Evolutionary conservation across 1,140 invertebrate genomes (phyloP).

Genomic region (Asobara japonica): DNA sequence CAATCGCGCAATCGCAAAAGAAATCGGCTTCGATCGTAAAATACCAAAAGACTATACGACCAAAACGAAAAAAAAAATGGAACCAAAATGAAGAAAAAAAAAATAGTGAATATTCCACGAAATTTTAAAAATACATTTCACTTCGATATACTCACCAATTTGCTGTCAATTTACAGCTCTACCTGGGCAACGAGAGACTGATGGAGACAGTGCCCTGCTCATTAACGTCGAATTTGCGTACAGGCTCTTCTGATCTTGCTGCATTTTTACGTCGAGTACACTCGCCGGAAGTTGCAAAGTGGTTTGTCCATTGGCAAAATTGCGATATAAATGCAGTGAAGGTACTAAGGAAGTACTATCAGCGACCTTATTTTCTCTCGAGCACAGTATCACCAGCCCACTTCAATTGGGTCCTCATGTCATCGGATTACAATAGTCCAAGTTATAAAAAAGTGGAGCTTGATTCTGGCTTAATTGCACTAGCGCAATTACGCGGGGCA

Average conservation of each 20-base stretch:
- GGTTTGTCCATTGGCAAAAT: slow-evolving; percentile 88
- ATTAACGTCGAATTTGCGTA: slow-evolving; percentile 75
- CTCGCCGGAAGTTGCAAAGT: slow-evolving; percentile 74
- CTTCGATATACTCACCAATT: neutral
- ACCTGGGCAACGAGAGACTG: slow-evolving; percentile 70
- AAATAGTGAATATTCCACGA: too few relatives aligned
- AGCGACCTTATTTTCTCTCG: slow-evolving; percentile 80
- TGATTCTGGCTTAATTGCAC: slow-evolving; percentile 74
- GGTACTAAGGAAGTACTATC: slow-evolving; percentile 75
- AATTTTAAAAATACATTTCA: too few relatives aligned
- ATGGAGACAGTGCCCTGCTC: slow-evolving; percentile 75
- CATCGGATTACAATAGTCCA: slow-evolving; percentile 77
- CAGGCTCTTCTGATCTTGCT: slow-evolving; percentile 73
- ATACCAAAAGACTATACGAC: too few relatives aligned
- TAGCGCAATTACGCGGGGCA: slow-evolving; percentile 78
- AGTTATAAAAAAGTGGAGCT: slow-evolving; percentile 79
- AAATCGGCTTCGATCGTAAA: too few relatives aligned
- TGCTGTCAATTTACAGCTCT: slow-evolving; percentile 57
- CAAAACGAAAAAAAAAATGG: too few relatives aligned
- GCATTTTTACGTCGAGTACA: slow-evolving; percentile 74
- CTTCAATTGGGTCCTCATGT: slow-evolving; percentile 84
- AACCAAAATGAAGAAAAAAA: too few relatives aligned
- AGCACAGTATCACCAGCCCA: slow-evolving; percentile 78
- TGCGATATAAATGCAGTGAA: slow-evolving; percentile 82
- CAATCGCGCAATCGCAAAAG: too few relatives aligned